Base-by-base conservation (phyloP, 1,140 invertebrate species). In the Aphis craccivora region DNA sequence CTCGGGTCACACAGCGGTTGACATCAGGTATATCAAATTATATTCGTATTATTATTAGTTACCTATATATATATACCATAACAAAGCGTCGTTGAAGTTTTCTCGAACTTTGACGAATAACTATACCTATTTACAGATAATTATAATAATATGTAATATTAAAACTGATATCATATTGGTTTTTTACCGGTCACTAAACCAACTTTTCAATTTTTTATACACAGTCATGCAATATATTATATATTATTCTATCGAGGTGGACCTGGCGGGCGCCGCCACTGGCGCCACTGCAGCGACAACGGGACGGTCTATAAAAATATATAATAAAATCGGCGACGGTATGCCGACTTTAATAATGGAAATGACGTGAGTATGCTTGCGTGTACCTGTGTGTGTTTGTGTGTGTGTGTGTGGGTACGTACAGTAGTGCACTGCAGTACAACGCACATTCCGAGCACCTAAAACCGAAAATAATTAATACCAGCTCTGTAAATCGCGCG, bases 391-490 rank as follows among this genome's bases (percentile, higher is more conserved):
- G 76, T 25, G 40, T n/a, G 3, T 67, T 35, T 25, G 40, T 25
- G 76, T 1, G 35, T 1, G 76, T 35, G n/a, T 6, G 14, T 22
- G 11, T n/a, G 55, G 8, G 55, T 8, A 25, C 25, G 30, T 23
- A 53, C 53, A 51, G 48, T 53, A 45, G 30, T 76, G 60, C 11
- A 60, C 60, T n/a, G 60, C 18, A 51, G 48, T 51, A 51, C 48
- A 51, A 37, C 35, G 3, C 40, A 25, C 83, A 84, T 84, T 84
- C 83, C 83, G 40, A 40, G 83, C 37, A 84, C 35, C 35, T 43
- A 43, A 84, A 25, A 84, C 83, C 37, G 37, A 84, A 84, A 40
- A 43, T 84, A 84, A 84, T 84, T 84, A 84, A 84, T 84, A 43
- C 83, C 37, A 11, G 25, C 14, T 30, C 83, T 43, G 84, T 30